Base-by-base conservation (phyloP, 2,113 vertebrate species). In the Tretioscincus oriximinensis region DNA sequence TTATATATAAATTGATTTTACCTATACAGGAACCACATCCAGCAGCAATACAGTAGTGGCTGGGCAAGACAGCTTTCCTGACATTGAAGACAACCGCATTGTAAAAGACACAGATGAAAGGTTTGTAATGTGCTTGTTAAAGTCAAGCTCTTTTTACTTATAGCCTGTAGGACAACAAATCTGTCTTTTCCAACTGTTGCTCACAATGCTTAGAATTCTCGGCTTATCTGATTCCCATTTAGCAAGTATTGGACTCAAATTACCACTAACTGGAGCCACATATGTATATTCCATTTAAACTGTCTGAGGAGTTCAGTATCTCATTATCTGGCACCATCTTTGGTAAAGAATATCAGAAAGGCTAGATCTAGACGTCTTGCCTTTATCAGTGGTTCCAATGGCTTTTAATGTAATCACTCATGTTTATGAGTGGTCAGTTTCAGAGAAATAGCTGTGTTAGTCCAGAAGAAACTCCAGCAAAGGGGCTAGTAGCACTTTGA, bases 11-110 rank as follows among this genome's bases (percentile, higher is more conserved):
- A 60, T 58, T 92, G 41, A 22, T 10, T 41, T 90, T 76, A 81
- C 61, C 1, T 49, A 4, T 29, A 45, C 84, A 99, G 98, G 98
- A 80, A 99, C 98, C 77, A 98, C 98, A 0, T 99, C 98, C 31
- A 99, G 98, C 94, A 99, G 97, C 82, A 99, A 99, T 80, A 99
- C 98, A 0, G 96, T 99, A 61, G 97, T 99, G 24, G 96, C 98
- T 0, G 98, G 97, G 45, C 97, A 98, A 83, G 98, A 99, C 18
- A 97, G 93, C 85, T 95, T 99, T 89, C 95, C 95, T 54, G 98
- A 99, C 1, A 92, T 90, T 1, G 98, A 99, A 51, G 98, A 99
- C 64, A 95, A 81, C 92, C 98, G 97, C 92, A 84, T 96, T 35
- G 81, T 92, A 81, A 96, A 97, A 92, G 98, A 99, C 80, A 95